Conservation (phyloP, 2,797 vertebrate species). For the Gadopsis marmoratus region DNA sequence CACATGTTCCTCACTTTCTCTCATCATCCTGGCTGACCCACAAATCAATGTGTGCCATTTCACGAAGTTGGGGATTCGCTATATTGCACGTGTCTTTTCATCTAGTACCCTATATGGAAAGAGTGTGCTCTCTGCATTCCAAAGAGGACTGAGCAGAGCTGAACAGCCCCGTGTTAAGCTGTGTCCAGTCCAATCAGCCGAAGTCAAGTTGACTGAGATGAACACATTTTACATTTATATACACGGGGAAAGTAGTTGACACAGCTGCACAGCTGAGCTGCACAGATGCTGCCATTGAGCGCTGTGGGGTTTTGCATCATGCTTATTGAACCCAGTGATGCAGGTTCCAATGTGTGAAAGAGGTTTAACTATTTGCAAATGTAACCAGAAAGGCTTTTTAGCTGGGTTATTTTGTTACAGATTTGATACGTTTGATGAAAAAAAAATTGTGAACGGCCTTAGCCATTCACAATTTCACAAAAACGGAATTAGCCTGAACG, state of each 20-base stretch:
- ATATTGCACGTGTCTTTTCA: constrained; percentile 50
- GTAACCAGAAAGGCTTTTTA: background rate
- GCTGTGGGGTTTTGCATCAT: constrained; percentile 17
- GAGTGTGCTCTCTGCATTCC: constrained; percentile 73
- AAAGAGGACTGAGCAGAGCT: constrained; percentile 73
- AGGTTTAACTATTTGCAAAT: background rate
- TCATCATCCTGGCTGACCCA: constrained; percentile 37
- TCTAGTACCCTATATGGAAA: constrained; percentile 69
- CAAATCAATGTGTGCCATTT: constrained; percentile 60
- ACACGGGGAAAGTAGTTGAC: constrained; percentile 54
- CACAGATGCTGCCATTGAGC: constrained; percentile 30
- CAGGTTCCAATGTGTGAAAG: background rate
- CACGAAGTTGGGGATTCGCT: constrained; percentile 22
- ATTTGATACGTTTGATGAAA: background rate
- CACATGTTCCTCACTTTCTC: constrained; percentile 46
- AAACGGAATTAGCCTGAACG: no score
- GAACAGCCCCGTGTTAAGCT: constrained; percentile 64
- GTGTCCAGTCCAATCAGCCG: constrained; percentile 69
- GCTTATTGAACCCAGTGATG: background rate
- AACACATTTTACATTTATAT: constrained; percentile 60
- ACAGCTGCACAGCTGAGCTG: constrained; percentile 62
- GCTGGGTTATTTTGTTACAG: background rate
- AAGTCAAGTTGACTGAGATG: constrained; percentile 63
- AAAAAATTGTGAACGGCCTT: no score
- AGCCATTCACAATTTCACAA: no score